These are phyloP conservation scores for Florisuga fusca DNA, from an alignment of 2,797 vertebrate genomes.

Conservation along the genomic window DNA sequence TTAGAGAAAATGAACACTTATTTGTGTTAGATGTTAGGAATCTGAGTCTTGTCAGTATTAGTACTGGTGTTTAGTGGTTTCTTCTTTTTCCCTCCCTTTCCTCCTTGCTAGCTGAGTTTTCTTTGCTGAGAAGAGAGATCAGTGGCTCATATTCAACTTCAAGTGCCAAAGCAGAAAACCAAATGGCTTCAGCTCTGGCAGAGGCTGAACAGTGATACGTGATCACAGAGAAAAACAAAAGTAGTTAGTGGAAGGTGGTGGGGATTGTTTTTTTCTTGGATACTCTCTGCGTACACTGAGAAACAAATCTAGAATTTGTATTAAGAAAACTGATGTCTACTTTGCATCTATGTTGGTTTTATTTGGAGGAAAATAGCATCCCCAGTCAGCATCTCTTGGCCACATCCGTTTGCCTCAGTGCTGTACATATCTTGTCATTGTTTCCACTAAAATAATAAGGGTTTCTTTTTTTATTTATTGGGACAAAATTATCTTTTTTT, in stretches of 20 bases:
- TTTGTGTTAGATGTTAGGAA: rapidly evolving
- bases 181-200: not conserved
- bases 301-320: not conserved
- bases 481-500: not conserved
- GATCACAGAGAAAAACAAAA: not conserved
- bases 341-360: not conserved
- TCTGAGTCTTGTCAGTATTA: not conserved
- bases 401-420: not conserved
- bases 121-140: not conserved
- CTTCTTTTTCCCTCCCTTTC: not conserved
- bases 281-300: not conserved
- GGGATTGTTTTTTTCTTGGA: not conserved
- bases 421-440: not conserved
- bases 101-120: not conserved
- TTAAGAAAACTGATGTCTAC: not conserved
- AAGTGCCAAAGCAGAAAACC: not conserved
- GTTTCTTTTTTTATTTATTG: not conserved
- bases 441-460: not conserved
- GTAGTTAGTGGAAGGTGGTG: not conserved
- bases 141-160: not conserved
- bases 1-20: not conserved
- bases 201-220: not conserved
- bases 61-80: not conserved
- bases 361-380: not conserved
- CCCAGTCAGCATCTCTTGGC: not conserved